Evolutionary conservation across 2,113 vertebrate species (phyloP).

Genomic region (Xiphorhynchus elegans): DNA sequence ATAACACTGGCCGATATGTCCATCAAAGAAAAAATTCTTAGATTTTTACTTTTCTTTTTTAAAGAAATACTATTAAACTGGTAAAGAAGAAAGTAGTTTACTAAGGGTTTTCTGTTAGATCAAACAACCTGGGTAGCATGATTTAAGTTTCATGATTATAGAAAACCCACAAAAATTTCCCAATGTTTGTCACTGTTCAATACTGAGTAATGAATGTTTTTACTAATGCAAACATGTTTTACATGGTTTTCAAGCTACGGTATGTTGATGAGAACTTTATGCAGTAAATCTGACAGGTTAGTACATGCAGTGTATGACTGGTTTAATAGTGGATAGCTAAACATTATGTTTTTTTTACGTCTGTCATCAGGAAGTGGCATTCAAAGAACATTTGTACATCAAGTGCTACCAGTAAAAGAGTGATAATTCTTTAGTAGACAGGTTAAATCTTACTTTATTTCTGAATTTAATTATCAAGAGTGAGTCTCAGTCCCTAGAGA

Average conservation of each 20-base stretch:
- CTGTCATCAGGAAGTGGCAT: not conserved
- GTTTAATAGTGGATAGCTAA: not conserved
- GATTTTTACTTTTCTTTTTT: not conserved
- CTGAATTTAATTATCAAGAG: not conserved
- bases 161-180: not conserved
- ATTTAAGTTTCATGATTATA: not conserved
- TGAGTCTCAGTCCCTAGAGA: not conserved
- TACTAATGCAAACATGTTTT: not conserved
- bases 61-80: not conserved
- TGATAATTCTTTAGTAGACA: not conserved
- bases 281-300: not conserved
- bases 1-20: not conserved
- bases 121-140: not conserved
- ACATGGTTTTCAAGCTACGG: not conserved
- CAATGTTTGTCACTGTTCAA: not conserved
- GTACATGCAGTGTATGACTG: accelerated
- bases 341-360: not conserved
- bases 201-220: not conserved
- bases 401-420: not conserved
- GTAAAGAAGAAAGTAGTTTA: not conserved
- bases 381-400: not conserved
- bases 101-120: not conserved
- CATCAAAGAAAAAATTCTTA: not conserved
- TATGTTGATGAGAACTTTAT: not conserved
- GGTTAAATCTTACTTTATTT: not conserved